phyloP scores from a whole-genome alignment of 2,113 vertebrate genomes.

The Hepsetus odoe region DNA sequence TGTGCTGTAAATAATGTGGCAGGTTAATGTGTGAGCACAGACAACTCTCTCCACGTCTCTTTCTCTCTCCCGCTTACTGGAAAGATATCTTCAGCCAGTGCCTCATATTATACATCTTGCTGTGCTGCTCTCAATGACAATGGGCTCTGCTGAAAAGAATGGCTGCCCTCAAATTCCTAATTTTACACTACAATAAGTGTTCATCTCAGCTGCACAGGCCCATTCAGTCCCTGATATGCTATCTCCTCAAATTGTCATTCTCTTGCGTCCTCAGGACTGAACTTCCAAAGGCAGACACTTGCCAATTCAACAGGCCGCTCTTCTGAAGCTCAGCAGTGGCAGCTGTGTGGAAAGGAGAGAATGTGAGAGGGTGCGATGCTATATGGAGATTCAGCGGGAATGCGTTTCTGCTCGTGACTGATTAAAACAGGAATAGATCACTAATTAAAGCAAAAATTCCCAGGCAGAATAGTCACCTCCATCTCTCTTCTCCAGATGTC shows the following conservation, averaged over 20 bases:
- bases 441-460: constrained; percentile 42
- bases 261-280: constrained; percentile 5
- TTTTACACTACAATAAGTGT: constrained; percentile 28
- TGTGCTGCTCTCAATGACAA: constrained; percentile 12
- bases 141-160: background rate
- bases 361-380: background rate
- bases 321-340: background rate
- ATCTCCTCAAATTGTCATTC: background rate
- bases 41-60: constrained; percentile 26
- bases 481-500: constrained; percentile 37
- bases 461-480: constrained; percentile 17
- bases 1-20: constrained; percentile 55
- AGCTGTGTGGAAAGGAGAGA: constrained; percentile 6
- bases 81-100: constrained; percentile 20
- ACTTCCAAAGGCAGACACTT: background rate
- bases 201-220: constrained; percentile 10
- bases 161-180: constrained; percentile 29
- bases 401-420: background rate
- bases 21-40: constrained; percentile 38
- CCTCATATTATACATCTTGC: constrained; percentile 12
- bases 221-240: constrained; percentile 9
- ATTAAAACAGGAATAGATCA: constrained; percentile 42
- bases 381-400: constrained; percentile 18
- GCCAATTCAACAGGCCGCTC: background rate
- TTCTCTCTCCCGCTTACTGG: background rate